Conservation (phyloP, 1,140 invertebrate species). For the Andrena cerasifolii region DNA sequence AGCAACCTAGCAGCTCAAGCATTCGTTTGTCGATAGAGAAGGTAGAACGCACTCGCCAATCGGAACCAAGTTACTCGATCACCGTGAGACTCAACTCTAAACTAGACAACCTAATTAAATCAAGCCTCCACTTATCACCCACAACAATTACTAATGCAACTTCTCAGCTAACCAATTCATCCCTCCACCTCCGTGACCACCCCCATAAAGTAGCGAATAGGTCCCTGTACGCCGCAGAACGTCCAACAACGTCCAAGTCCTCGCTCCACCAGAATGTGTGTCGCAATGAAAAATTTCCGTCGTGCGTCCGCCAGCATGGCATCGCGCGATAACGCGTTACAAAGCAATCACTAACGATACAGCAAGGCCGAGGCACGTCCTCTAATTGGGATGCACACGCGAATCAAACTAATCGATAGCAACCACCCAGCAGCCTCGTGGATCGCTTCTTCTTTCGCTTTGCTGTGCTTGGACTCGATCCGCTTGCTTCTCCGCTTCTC, state of each 20-base stretch:
- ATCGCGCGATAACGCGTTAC: conserved; percentile 27
- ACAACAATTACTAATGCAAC: background rate
- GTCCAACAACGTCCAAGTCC: background rate
- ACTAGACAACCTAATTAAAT: background rate
- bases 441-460: background rate
- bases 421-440: conserved; percentile 7
- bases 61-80: background rate
- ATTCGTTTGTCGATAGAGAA: background rate
- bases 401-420: conserved; percentile 54
- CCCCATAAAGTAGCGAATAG: background rate
- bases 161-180: background rate
- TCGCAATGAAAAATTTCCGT: conserved; percentile 31
- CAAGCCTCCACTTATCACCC: background rate
- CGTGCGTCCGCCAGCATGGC: background rate
- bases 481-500: background rate
- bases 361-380: conserved; percentile 19
- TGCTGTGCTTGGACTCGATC: conserved; percentile 9
- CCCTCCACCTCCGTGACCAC: background rate
- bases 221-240: background rate
- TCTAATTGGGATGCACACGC: conserved; percentile 47
- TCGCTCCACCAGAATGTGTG: conserved; percentile 14
- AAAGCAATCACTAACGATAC: conserved; percentile 38
- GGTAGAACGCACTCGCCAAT: background rate
- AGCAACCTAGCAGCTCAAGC: no score
- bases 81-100: background rate